Conservation (phyloP, 2,113 vertebrate species). For the Equus przewalskii region DNA sequence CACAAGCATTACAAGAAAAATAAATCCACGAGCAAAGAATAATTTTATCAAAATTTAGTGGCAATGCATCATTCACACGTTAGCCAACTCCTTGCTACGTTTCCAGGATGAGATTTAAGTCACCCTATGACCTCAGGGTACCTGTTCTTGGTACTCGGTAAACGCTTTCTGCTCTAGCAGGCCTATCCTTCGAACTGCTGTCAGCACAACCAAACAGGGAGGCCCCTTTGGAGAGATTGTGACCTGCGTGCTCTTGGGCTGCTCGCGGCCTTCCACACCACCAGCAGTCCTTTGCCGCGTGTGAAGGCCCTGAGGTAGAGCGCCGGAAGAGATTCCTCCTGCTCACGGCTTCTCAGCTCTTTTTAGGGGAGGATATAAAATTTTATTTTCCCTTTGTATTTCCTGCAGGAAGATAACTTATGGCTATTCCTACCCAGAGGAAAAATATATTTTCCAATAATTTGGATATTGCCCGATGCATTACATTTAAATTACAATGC, state of each 20-base stretch:
- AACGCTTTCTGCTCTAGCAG: background rate
- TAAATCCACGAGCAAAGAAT: background rate
- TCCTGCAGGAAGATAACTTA: conserved; percentile 73
- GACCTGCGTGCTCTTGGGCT: background rate
- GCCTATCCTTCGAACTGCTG: background rate
- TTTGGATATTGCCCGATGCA: conserved; percentile 80
- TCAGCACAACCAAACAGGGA: background rate
- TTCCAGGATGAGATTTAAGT: background rate
- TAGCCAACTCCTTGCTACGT: background rate
- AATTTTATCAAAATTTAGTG: background rate
- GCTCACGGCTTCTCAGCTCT: background rate
- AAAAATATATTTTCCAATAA: conserved; percentile 79
- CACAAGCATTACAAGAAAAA: conserved; percentile 19
- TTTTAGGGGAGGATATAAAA: background rate
- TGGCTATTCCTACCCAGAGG: conserved; percentile 72
- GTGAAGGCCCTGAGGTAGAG: background rate
- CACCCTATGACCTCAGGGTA: background rate
- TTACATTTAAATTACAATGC: conserved; percentile 87
- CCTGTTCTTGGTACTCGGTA: background rate
- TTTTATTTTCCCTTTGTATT: conserved; percentile 68
- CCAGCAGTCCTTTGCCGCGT: background rate
- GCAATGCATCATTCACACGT: background rate
- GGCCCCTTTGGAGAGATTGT: rapidly evolving
- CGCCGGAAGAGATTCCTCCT: background rate
- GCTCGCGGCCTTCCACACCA: background rate